These are phyloP conservation scores for Schlechtendalia chinensis DNA, from an alignment of 1,140 invertebrate species.

Conservation along the genomic window DNA sequence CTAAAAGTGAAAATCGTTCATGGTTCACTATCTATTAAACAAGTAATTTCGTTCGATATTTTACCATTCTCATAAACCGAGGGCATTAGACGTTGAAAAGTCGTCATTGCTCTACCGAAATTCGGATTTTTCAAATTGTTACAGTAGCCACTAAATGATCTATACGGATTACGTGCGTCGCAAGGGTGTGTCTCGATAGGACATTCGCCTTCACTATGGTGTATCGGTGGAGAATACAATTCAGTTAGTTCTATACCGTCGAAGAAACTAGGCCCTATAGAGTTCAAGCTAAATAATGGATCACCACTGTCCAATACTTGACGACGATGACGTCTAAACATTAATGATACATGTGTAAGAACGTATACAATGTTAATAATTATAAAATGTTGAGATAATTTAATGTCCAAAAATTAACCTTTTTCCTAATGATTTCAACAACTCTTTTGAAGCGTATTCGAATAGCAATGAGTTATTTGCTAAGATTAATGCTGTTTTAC, in stretches of 20 bases:
- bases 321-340: slow-evolving; percentile 62
- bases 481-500: slow-evolving; percentile 73
- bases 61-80: slow-evolving; percentile 85
- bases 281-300: slow-evolving; percentile 64
- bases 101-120: slow-evolving; percentile 79
- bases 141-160: slow-evolving; percentile 82
- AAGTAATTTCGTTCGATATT: not conserved
- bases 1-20: slow-evolving; percentile 54
- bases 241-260: slow-evolving; percentile 72
- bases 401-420: slow-evolving; percentile 48
- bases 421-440: slow-evolving; percentile 65
- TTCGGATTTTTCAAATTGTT: slow-evolving; percentile 86
- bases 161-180: slow-evolving; percentile 76
- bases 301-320: slow-evolving; percentile 68
- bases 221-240: slow-evolving; percentile 57
- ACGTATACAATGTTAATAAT: too few species aligned
- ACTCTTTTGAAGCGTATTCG: slow-evolving; percentile 82
- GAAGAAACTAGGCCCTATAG: slow-evolving; percentile 52
- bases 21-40: not conserved
- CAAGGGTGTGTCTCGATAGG: slow-evolving; percentile 64
- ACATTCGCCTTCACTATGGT: slow-evolving; percentile 61
- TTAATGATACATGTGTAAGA: not conserved
- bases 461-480: slow-evolving; percentile 85
- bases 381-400: not conserved
- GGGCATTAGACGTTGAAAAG: slow-evolving; percentile 80